Percentiles rank a stretch among this genome's conserved stretches.
phyloP scores from a whole-genome alignment of 2,888 invertebrate species.

The Bellardia bayeri region DNA sequence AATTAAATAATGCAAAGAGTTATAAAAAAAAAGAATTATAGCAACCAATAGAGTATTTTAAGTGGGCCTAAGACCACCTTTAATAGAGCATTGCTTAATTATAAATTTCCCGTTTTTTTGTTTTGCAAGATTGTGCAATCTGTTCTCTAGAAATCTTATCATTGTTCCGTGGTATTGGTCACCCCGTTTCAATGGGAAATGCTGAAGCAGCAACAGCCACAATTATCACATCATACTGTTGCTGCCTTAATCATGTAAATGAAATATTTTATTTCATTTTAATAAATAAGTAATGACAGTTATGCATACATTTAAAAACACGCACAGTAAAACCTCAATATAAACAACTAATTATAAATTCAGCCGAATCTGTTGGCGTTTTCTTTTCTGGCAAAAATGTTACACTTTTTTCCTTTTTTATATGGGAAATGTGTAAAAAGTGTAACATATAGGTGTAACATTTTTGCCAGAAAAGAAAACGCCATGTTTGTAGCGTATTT shows the following conservation, averaged over 20 bases:
- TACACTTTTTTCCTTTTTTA: too few species aligned
- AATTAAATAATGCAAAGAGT: constrained; percentile 37
- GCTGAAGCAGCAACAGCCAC: neutral
- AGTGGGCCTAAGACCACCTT: neutral
- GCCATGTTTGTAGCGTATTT: too few species aligned
- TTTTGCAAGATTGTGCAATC: constrained; percentile 12
- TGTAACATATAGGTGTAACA: too few species aligned
- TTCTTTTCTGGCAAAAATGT: too few species aligned
- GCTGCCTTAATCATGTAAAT: constrained; percentile 16
- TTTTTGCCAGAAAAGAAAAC: too few species aligned
- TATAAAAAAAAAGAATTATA: neutral
- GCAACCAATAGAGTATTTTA: neutral
- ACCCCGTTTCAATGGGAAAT: neutral
- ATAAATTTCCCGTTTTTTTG: neutral
- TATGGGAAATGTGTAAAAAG: too few species aligned
- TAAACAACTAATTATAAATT: neutral
- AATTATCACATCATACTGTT: constrained; percentile 33
- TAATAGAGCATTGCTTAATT: neutral
- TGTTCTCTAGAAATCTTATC: constrained; percentile 12
- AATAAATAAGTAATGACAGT: constrained; percentile 33
- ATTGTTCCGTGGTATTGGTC: neutral
- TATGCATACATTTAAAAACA: constrained; percentile 11
- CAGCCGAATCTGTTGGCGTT: neutral
- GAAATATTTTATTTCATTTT: constrained; percentile 43
- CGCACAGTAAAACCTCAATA: neutral